phyloP scores from a whole-genome alignment of 2,888 invertebrate genomes.

The Chydorus sphaericus region DNA sequence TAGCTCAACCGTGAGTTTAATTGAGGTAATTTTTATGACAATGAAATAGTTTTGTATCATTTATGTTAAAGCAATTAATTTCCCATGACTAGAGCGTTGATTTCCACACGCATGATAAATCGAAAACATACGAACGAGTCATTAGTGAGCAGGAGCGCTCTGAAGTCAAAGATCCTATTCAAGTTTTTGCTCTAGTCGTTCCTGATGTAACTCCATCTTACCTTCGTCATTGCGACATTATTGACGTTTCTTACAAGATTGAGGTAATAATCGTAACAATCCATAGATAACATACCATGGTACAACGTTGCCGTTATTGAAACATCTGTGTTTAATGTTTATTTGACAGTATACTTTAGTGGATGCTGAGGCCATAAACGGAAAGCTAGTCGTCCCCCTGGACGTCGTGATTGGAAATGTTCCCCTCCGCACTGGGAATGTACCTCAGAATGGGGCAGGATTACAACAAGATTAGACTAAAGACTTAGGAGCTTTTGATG shows the following conservation, averaged over 20 bases:
- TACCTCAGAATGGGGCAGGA: no score
- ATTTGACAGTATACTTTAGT: neutral
- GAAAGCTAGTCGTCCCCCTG: neutral
- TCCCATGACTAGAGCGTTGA: neutral
- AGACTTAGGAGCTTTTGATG: no score
- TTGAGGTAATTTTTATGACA: neutral
- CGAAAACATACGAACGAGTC: neutral
- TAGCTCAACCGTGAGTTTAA: neutral
- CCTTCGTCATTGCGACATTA: neutral
- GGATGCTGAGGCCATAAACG: neutral
- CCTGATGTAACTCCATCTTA: neutral
- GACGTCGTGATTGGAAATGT: neutral
- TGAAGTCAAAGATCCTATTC: neutral
- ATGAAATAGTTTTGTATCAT: neutral
- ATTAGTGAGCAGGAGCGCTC: neutral
- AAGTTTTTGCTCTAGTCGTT: neutral
- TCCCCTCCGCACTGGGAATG: neutral
- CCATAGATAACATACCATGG: neutral
- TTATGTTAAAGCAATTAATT: neutral
- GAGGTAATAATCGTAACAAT: neutral
- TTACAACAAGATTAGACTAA: no score
- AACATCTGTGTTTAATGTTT: neutral
- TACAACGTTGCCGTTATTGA: neutral
- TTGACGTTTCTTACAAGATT: slow-evolving; percentile 1
- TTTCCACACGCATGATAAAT: slow-evolving; percentile 1